These are phyloP conservation scores for Oreochromis aureus DNA, from an alignment of 2,113 vertebrate genomes.

Conservation along the genomic window DNA sequence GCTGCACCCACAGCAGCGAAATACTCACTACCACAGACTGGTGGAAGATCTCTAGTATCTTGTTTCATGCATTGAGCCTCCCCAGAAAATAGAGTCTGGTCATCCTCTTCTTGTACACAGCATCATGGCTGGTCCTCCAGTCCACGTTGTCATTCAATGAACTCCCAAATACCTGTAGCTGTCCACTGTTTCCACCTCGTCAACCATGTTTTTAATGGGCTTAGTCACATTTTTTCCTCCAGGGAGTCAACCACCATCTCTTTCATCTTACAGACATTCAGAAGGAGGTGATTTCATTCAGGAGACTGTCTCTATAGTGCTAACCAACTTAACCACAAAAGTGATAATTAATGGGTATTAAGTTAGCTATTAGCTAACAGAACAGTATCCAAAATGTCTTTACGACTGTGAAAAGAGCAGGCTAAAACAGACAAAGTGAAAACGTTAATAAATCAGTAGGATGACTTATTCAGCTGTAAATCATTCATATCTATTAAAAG, in stretches of 20 bases:
- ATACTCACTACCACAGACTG: neutral
- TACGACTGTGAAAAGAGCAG: neutral
- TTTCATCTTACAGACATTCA: neutral
- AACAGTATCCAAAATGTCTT: neutral
- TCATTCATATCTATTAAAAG: neutral
- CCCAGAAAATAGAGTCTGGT: neutral
- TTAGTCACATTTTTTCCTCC: neutral
- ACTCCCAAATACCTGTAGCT: neutral
- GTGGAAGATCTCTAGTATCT: neutral
- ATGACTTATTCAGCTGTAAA: neutral
- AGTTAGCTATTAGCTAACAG: neutral
- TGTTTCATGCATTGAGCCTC: neutral
- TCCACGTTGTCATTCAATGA: neutral
- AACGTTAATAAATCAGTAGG: neutral
- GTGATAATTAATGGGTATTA: neutral
- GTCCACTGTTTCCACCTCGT: neutral
- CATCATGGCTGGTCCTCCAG: neutral
- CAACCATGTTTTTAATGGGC: neutral
- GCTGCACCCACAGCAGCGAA: neutral
- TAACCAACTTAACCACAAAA: neutral
- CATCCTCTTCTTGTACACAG: neutral
- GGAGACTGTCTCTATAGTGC: neutral
- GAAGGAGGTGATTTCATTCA: neutral
- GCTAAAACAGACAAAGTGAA: accelerated
- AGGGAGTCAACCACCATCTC: neutral